Base-by-base conservation (phyloP, 2,797 vertebrate genomes). In the Sphenopsis melanotis region DNA sequence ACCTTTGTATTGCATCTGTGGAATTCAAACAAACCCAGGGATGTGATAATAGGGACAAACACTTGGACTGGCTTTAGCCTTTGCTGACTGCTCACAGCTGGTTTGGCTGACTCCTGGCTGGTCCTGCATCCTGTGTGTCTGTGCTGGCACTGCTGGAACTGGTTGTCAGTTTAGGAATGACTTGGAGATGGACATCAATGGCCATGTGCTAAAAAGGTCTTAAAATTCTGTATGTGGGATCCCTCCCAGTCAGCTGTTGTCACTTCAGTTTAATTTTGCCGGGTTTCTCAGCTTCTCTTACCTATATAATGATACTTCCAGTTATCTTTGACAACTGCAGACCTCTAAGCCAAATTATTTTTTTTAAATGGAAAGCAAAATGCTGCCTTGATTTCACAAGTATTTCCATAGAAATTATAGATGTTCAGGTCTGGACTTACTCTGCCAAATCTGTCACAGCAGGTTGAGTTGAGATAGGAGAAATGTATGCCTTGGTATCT, bases 1-100 rank as follows among this genome's bases (percentile, higher is more conserved):
- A 92, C 90, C 91, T 95, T 88, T 87, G 92, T 52, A 8, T 94
- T 91, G 70, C 89, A 75, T 86, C 69, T 91, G 32, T 90, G 94
- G 79, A 92, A 94, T 93, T 93, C 52, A 84, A 63, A 91, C 82
- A 83, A 83, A 94, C n/a, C n/a, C 23, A 12, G 55, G 41, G 85
- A 79, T 86, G 87, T 42, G 83, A 82, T 95, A 88, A 49, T 39
- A 12, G 56, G 57, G 76, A 78, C 90, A 90, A 90, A 94, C 41
- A 47, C 36, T 83, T 44, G 63, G 80, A 30, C 63, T 1, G 2
- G 70, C 55, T 88, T 68, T 29, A 91, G 83, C 90, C 83, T 65
- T 9, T 2, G 0, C 46, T 36, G 76, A 5, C 82, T 57, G 89
- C 72, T 87, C 78, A 9, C 46, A 57, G 87, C 87, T 90, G 91